These are phyloP conservation scores for Dysidea cf. avara DNA, from an alignment of 37 sponge, comb jelly and placozoan genomes.

Conservation along the genomic window DNA sequence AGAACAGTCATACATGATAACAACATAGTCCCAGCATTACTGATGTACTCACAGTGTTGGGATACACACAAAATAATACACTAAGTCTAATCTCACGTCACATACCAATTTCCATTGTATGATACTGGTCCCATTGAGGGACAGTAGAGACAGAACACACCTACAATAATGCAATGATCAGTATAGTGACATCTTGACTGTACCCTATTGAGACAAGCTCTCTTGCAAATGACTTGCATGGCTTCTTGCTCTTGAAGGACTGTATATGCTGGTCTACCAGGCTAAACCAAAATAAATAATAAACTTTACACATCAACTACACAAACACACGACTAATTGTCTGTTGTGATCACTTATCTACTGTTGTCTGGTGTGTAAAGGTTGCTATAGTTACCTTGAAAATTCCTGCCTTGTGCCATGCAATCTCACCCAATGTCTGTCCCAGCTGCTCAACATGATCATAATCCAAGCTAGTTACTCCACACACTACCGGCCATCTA, in stretches of 20 bases:
- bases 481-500: slow-evolving; percentile 82
- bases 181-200: too few species aligned
- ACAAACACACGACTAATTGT: neutral
- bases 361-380: too few species aligned
- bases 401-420: slow-evolving; percentile 97
- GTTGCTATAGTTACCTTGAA: slow-evolving; percentile 77
- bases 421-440: slow-evolving; percentile 79
- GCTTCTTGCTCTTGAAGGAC: slow-evolving; percentile 60
- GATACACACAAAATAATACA: too few species aligned
- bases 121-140: too few species aligned
- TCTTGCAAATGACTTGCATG: slow-evolving; percentile 38
- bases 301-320: slow-evolving; percentile 16
- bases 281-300: slow-evolving; percentile 13
- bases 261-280: slow-evolving; percentile 75
- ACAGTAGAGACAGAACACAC: too few species aligned
- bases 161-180: too few species aligned
- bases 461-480: slow-evolving; percentile 79
- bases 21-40: too few species aligned
- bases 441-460: slow-evolving; percentile 89
- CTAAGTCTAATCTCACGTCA: too few species aligned
- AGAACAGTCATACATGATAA: too few species aligned
- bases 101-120: too few species aligned
- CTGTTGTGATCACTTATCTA: neutral
- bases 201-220: too few species aligned
- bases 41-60: too few species aligned